Base-by-base conservation (phyloP, 2,113 vertebrate species). In the Cottus gobio region DNA sequence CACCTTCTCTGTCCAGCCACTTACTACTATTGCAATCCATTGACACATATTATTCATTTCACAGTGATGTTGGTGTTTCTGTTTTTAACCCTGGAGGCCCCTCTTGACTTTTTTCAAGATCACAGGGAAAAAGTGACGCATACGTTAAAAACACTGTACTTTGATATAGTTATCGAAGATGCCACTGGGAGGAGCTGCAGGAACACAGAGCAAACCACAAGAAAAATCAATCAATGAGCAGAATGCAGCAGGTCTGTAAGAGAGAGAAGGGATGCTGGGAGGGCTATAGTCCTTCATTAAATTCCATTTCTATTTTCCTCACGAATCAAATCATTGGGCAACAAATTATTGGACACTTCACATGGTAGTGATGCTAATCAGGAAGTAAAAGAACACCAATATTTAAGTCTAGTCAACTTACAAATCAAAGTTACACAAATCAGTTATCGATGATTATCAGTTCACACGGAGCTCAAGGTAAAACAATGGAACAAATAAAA, bases 131-230 rank as follows among this genome's bases (percentile, higher is more conserved):
- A 71, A 9, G 48, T 77, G 72, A 79, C 68, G 13, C 71, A 72
- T 34, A 37, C 39, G 75, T 20, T 2, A 36, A 71, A 63, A 67
- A 69, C 48, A 34, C 1, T 56, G 22, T 2, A 6, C 1, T 65
- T 10, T 36, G 2, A 57, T 65, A 28, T 46, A 16, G 42, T 54
- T 31, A 28, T 66, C 22, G 1, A 7, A 22, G 3, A 66, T 11
- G 60, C 88, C 89, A 83, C 85, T 82, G 34, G 82, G 84, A 82
- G 92, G 82, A 67, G 74, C 82, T 84, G 77, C 46, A 75, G 84
- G 68, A 73, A 24, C 34, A 82, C 63, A 66, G 48, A 79, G 61
- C 10, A 69, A 26, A 64, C 30, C 24, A 39, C 8, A 4, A 7
- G 22, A 26, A 22, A 34, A 26, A n/a, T 54, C 13, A n/a, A 37